phyloP scores from a whole-genome alignment of 2,797 vertebrate species.

The Eidolon dupreanum region DNA sequence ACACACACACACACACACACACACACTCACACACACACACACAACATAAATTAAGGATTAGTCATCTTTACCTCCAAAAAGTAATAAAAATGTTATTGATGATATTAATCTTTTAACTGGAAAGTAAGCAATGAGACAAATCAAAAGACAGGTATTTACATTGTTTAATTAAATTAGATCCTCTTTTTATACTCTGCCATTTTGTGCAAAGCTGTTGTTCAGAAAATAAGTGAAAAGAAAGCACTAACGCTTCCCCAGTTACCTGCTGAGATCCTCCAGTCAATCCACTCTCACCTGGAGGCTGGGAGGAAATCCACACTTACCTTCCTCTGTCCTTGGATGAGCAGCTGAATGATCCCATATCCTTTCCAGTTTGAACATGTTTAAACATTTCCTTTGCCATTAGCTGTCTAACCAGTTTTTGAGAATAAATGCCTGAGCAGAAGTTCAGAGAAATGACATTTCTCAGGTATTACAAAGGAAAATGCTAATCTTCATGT shows the following conservation, averaged over 20 bases:
- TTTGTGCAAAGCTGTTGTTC: neutral
- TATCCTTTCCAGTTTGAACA: neutral
- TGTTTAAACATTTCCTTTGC: neutral
- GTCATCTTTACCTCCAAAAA: neutral
- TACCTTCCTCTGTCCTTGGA: neutral
- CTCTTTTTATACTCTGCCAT: neutral
- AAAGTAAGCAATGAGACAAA: neutral
- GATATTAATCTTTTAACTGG: neutral
- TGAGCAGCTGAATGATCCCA: neutral
- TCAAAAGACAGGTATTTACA: neutral
- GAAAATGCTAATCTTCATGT: conserved; percentile 20
- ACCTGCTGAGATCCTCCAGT: neutral
- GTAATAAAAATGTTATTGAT: neutral
- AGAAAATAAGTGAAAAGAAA: neutral
- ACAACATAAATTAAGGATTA: neutral
- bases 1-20: neutral
- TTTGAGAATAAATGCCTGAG: neutral
- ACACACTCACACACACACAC: neutral
- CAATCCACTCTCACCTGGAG: neutral
- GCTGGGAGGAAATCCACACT: neutral
- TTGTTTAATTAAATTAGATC: neutral
- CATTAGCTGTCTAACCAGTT: neutral
- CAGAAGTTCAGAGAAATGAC: neutral
- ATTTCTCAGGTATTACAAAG: neutral
- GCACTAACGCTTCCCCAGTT: neutral